Conservation (phyloP, 2,888 invertebrate genomes). For the Lepidocyrtoides sp. region DNA sequence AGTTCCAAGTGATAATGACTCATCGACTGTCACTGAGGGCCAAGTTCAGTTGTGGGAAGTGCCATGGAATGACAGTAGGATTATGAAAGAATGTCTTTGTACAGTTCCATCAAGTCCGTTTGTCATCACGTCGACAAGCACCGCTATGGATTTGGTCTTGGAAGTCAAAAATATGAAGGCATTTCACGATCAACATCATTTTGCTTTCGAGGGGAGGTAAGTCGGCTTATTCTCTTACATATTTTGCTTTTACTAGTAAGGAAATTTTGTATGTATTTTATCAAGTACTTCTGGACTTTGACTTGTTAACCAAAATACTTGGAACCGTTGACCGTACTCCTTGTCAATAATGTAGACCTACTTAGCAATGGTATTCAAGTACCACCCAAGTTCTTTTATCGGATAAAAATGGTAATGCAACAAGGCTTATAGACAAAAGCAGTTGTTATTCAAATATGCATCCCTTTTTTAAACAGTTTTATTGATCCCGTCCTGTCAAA, state of each 20-base stretch:
- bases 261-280: neutral
- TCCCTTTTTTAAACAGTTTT: neutral
- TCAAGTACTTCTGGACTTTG: too few relatives aligned
- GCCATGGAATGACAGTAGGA: conserved; percentile 83
- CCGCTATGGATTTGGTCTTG: conserved; percentile 79
- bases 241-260: too few relatives aligned
- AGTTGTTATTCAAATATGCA: too few relatives aligned
- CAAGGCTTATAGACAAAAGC: too few relatives aligned
- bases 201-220: conserved; percentile 81
- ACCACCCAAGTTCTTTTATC: too few relatives aligned
- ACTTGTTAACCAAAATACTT: too few relatives aligned
- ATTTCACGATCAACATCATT: conserved; percentile 82
- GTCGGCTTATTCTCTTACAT: too few relatives aligned
- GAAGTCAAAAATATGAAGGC: conserved; percentile 81
- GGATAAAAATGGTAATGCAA: too few relatives aligned
- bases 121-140: conserved; percentile 73
- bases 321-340: too few relatives aligned
- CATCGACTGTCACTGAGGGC: conserved; percentile 77
- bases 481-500: neutral
- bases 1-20: conserved; percentile 43
- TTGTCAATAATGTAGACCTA: too few relatives aligned
- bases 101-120: conserved; percentile 73
- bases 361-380: too few relatives aligned
- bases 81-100: conserved; percentile 80
- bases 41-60: conserved; percentile 82